A percentile compares a stretch with the other conserved stretches of the same genome.
These are phyloP conservation scores for Macquaria australasica DNA, from an alignment of 2,113 vertebrate genomes.

Conservation along the genomic window DNA sequence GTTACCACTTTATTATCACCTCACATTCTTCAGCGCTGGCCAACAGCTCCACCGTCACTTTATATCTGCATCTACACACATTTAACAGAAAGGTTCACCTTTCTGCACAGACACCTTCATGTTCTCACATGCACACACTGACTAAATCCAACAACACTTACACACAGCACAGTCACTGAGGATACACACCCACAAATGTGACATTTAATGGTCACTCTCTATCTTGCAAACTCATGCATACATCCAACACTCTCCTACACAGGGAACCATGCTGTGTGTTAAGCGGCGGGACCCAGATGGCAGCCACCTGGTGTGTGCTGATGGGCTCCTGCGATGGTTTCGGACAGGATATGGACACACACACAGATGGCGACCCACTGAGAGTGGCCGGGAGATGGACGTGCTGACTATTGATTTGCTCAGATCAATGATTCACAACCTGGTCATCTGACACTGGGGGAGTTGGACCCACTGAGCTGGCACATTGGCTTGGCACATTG, in stretches of 20 bases:
- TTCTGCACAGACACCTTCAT: constrained; percentile 6
- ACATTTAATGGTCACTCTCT: constrained; percentile 68
- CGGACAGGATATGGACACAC: constrained; percentile 72
- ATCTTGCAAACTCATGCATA: constrained; percentile 55
- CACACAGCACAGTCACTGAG: constrained; percentile 42
- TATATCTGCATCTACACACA: not conserved
- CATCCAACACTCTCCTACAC: constrained; percentile 73
- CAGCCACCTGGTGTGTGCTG: constrained; percentile 76
- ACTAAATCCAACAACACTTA: constrained; percentile 34
- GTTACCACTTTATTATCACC: constrained; percentile 55
- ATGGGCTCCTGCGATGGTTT: constrained; percentile 68
- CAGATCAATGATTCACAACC: constrained; percentile 83
- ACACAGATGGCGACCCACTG: constrained; percentile 78
- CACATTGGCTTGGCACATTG: constrained; percentile 53
- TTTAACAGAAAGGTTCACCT: constrained; percentile 3
- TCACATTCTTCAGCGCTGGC: not conserved
- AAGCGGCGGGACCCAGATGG: constrained; percentile 79
- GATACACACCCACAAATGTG: constrained; percentile 64
- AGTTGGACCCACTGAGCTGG: constrained; percentile 64
- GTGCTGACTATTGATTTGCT: constrained; percentile 79
- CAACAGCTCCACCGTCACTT: constrained; percentile 1
- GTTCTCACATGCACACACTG: constrained; percentile 24
- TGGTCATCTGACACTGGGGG: constrained; percentile 73
- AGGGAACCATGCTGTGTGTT: constrained; percentile 72
- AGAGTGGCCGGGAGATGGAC: constrained; percentile 72